A percentile compares a stretch with the other conserved stretches of the same genome.
Evolutionary conservation across 1,140 invertebrate species (phyloP).

Genomic region (Asbolus verrucosus): DNA sequence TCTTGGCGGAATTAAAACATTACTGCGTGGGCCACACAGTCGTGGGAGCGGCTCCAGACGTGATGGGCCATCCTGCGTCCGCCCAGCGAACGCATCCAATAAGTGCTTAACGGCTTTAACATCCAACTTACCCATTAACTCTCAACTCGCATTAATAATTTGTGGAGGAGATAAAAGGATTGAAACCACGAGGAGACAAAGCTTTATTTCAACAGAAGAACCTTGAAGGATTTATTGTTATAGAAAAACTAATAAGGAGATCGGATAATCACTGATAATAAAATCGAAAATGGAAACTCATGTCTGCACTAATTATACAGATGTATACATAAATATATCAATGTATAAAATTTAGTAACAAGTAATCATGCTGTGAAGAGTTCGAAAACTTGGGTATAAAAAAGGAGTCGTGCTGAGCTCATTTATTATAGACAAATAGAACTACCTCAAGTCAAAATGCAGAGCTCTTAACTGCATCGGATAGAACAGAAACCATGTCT

Average conservation of each 20-base stretch:
- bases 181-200: too few relatives aligned
- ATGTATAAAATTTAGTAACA: constrained; percentile 11
- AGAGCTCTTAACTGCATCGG: too few relatives aligned
- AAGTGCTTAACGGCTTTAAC: constrained; percentile 36
- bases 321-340: constrained; percentile 38
- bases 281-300: not conserved
- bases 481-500: constrained; percentile 16
- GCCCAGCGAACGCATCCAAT: constrained; percentile 38
- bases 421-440: constrained; percentile 34
- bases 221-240: constrained; percentile 1
- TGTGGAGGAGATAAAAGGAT: constrained; percentile 2
- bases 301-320: constrained; percentile 19
- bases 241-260: not conserved
- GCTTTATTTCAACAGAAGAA: too few relatives aligned
- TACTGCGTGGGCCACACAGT: constrained; percentile 41
- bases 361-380: constrained; percentile 21
- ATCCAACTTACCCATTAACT: too few relatives aligned
- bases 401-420: constrained; percentile 36
- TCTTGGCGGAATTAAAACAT: constrained; percentile 47
- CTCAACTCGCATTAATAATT: constrained; percentile 29
- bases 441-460: constrained; percentile 11
- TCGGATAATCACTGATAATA: constrained; percentile 6
- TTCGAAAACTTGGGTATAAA: constrained; percentile 4
- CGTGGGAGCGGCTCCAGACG: constrained; percentile 47
- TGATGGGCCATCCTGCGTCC: constrained; percentile 40